These are phyloP conservation scores for Cotesia typhae DNA, from an alignment of 1,140 invertebrate species.

Conservation along the genomic window DNA sequence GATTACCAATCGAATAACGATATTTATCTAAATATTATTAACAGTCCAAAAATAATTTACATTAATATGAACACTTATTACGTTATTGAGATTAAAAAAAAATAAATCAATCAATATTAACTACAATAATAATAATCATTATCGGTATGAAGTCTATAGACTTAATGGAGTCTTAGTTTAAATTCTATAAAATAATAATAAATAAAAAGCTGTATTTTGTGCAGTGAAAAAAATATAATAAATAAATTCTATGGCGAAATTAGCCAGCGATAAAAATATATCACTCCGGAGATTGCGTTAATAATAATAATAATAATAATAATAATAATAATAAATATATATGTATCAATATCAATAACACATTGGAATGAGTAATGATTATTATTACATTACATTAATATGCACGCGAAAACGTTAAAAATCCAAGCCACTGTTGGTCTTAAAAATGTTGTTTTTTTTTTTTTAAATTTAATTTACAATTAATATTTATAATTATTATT, in stretches of 20 bases:
- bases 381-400: not conserved
- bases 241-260: too few relatives aligned
- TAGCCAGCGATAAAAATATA: too few relatives aligned
- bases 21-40: slow-evolving; percentile 18
- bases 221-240: too few relatives aligned
- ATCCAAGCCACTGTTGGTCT: slow-evolving; percentile 39
- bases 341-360: not conserved
- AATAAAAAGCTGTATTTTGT: too few relatives aligned
- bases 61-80: not conserved
- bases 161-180: too few relatives aligned
- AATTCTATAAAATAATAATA: too few relatives aligned
- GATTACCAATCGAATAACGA: slow-evolving; percentile 26
- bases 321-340: slow-evolving; percentile 1
- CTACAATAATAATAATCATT: too few relatives aligned
- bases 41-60: slow-evolving; percentile 27
- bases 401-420: slow-evolving; percentile 25
- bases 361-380: slow-evolving; percentile 21
- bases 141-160: too few relatives aligned
- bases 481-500: slow-evolving; percentile 28
- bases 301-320: slow-evolving; percentile 24
- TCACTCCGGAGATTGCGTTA: slow-evolving; percentile 11
- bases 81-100: not conserved
- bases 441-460: slow-evolving; percentile 20
- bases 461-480: slow-evolving; percentile 14
- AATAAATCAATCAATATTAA: slow-evolving; percentile 24